Evolutionary conservation across 1,140 invertebrate genomes (phyloP).

Genomic region (Berghia stephanieae): DNA sequence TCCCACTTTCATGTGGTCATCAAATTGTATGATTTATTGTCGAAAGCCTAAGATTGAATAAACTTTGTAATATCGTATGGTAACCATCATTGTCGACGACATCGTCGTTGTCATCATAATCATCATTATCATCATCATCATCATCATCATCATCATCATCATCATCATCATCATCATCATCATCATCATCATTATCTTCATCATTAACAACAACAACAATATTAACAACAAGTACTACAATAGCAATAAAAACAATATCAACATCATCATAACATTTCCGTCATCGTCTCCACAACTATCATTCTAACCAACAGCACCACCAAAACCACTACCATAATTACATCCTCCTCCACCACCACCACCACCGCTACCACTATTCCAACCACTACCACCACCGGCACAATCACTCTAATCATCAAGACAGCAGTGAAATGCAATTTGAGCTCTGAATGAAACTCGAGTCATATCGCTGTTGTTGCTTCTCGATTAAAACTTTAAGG

Average conservation of each 20-base stretch:
- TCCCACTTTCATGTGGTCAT: too few species aligned
- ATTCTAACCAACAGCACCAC: background rate
- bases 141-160: conserved; percentile 10
- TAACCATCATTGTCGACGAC: background rate
- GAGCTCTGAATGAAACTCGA: too few species aligned
- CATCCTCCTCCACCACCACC: background rate
- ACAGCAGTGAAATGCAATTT: too few species aligned
- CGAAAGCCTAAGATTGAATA: too few species aligned
- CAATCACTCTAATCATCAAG: too few species aligned
- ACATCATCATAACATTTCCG: too few species aligned
- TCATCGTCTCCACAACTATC: background rate
- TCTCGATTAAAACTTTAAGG: too few species aligned
- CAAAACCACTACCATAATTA: too few species aligned
- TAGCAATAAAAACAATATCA: too few species aligned
- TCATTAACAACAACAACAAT: background rate
- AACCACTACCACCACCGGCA: background rate
- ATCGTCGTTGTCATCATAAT: background rate
- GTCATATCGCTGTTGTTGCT: too few species aligned
- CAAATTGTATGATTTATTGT: too few species aligned
- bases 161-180: conserved; percentile 15
- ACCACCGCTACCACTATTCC: background rate
- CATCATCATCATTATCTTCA: background rate
- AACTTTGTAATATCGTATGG: background rate
- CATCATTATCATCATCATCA: background rate
- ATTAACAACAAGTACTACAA: background rate